Percentiles rank a stretch among this genome's conserved stretches.
phyloP scores from a whole-genome alignment of 2,797 vertebrate genomes.

The Pseudocheirus occidentalis region DNA sequence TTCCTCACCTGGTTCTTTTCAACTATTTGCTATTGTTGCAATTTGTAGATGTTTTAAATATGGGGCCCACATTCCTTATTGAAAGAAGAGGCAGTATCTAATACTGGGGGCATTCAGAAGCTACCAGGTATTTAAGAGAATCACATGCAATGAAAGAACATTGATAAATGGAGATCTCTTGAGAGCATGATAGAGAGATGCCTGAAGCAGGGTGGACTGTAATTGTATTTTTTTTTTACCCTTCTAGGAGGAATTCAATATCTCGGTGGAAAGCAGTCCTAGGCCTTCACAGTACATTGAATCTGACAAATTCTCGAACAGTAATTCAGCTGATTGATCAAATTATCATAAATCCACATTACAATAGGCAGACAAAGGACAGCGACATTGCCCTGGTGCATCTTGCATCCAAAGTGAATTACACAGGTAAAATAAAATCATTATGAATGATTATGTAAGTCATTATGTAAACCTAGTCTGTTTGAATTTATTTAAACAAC shows the following conservation, averaged over 20 bases:
- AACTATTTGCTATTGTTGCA: neutral
- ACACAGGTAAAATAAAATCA: constrained; percentile 85
- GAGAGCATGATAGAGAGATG: neutral
- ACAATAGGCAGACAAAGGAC: constrained; percentile 88
- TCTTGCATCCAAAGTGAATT: constrained; percentile 88
- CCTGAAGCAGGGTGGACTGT: neutral
- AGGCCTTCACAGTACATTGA: constrained; percentile 86
- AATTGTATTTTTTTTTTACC: constrained; percentile 45
- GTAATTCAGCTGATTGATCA: constrained; percentile 84
- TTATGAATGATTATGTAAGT: neutral
- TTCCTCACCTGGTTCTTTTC: neutral
- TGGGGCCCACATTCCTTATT: neutral
- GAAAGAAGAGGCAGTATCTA: neutral
- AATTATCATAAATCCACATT: constrained; percentile 89
- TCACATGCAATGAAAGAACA: neutral
- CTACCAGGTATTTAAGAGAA: neutral
- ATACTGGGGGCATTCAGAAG: neutral
- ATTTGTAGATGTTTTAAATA: neutral
- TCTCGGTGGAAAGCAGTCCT: constrained; percentile 87
- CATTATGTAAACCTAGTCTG: neutral
- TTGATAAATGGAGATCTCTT: neutral
- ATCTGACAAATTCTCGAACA: constrained; percentile 77
- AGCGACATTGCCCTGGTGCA: constrained; percentile 93
- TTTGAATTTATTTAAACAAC: constrained; percentile 4
- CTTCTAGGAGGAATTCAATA: constrained; percentile 89